Conservation (phyloP, 2,113 vertebrate genomes). For the Nannospalax galili region DNA sequence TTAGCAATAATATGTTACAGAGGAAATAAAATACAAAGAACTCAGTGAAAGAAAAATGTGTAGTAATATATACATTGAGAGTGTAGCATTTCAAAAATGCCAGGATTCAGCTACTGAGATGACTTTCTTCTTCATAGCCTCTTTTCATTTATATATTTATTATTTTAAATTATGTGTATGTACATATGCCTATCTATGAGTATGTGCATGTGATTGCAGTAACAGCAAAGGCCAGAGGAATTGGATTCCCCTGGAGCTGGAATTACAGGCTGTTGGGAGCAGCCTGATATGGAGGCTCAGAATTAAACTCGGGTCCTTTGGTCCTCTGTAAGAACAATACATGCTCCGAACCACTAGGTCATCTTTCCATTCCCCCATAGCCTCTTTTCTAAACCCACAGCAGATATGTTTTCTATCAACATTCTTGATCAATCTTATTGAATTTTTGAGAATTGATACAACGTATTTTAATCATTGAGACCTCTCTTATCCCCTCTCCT, state of each 20-base stretch:
- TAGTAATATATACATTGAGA: background rate
- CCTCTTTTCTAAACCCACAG: background rate
- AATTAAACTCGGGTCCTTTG: background rate
- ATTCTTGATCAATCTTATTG: background rate
- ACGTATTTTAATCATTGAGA: no score
- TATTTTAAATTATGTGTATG: background rate
- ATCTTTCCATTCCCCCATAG: background rate
- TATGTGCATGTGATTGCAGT: no score
- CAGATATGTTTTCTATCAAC: background rate
- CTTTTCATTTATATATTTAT: background rate
- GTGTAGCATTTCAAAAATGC: background rate
- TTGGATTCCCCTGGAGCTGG: accelerated
- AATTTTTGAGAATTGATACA: no score
- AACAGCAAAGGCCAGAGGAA: background rate
- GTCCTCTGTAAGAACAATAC: background rate
- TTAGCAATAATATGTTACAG: background rate
- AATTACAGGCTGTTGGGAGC: background rate
- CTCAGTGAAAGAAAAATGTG: background rate
- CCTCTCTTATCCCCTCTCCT: no score
- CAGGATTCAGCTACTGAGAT: background rate
- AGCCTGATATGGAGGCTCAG: no score
- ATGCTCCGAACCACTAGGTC: background rate
- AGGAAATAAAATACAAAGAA: background rate
- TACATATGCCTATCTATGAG: background rate
- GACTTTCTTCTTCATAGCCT: background rate